Evolutionary conservation across 2,113 vertebrate species (phyloP).

Genomic region (Heterochromis multidens): DNA sequence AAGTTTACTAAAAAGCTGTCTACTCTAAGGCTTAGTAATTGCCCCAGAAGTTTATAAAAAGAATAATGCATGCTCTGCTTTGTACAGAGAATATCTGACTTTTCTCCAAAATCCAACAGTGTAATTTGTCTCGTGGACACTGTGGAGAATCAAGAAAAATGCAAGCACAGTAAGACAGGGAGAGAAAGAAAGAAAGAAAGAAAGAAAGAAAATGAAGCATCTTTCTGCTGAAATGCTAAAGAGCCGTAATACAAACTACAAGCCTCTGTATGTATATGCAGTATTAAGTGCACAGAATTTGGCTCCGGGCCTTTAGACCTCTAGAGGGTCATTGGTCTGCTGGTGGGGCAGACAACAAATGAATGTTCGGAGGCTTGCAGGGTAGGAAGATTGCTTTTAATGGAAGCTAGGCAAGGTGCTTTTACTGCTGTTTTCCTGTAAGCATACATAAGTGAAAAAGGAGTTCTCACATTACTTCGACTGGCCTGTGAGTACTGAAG

Average conservation of each 20-base stretch:
- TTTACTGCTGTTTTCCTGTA: conserved; percentile 63
- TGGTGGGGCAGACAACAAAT: conserved; percentile 29
- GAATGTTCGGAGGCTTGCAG: conserved; percentile 18
- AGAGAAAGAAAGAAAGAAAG: not conserved
- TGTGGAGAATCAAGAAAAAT: conserved; percentile 47
- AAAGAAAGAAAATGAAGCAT: not conserved
- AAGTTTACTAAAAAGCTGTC: conserved; percentile 35
- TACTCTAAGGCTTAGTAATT: conserved; percentile 34
- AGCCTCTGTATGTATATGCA: not conserved
- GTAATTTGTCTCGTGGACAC: conserved; percentile 59
- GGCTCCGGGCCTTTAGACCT: conserved; percentile 17
- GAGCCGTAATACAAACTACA: not conserved
- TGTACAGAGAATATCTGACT: conserved; percentile 46
- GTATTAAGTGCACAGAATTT: conserved; percentile 23
- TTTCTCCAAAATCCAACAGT: conserved; percentile 29
- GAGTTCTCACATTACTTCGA: conserved; percentile 46
- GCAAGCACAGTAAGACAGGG: conserved; percentile 24
- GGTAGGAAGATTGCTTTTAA: conserved; percentile 51
- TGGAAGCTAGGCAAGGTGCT: conserved; percentile 44
- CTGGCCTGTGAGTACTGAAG: conserved; percentile 24
- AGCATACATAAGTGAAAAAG: conserved; percentile 42
- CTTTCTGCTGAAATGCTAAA: not conserved
- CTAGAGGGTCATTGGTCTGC: conserved; percentile 23
- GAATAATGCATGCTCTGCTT: conserved; percentile 53
- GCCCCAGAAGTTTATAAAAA: conserved; percentile 34